Conservation (phyloP, 2,888 invertebrate genomes). For the Taenaris catops region DNA sequence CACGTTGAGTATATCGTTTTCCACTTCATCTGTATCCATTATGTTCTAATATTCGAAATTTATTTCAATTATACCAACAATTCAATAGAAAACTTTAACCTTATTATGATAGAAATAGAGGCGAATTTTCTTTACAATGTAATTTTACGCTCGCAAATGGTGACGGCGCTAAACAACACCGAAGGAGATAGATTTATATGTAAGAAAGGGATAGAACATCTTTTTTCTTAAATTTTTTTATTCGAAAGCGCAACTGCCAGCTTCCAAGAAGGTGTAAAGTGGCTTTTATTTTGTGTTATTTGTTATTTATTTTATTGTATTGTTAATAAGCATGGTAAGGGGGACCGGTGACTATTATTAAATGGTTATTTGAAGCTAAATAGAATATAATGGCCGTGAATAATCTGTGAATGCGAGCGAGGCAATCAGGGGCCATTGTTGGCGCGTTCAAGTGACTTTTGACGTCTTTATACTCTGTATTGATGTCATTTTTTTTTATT, state of each 20-base stretch:
- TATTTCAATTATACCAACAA: slow-evolving; percentile 17
- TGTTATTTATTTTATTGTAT: slow-evolving; percentile 78
- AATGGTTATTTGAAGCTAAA: slow-evolving; percentile 79
- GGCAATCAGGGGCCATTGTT: slow-evolving; percentile 70
- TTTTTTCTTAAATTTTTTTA: slow-evolving; percentile 46
- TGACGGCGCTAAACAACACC: slow-evolving; percentile 41
- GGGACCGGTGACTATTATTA: slow-evolving; percentile 68
- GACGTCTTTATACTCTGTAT: slow-evolving; percentile 52
- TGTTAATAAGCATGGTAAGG: slow-evolving; percentile 76
- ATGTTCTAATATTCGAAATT: slow-evolving; percentile 38
- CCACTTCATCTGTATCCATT: slow-evolving; percentile 70
- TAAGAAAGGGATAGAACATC: slow-evolving; percentile 32
- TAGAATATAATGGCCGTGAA: slow-evolving; percentile 77
- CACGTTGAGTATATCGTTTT: slow-evolving; percentile 69
- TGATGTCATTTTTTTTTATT: slow-evolving; percentile 25
- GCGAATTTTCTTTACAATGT: slow-evolving; percentile 6
- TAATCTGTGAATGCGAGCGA: slow-evolving; percentile 62
- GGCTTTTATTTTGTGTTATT: slow-evolving; percentile 64
- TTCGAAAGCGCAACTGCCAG: slow-evolving; percentile 55
- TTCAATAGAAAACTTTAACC: slow-evolving; percentile 7
- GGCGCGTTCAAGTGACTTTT: slow-evolving; percentile 50
- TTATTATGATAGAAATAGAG: background rate
- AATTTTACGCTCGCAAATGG: slow-evolving; percentile 15
- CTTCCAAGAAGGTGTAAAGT: slow-evolving; percentile 79
- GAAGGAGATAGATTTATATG: slow-evolving; percentile 41